Evolutionary conservation across 2,113 vertebrate species (phyloP).

Genomic region (Patagioenas fasciata): DNA sequence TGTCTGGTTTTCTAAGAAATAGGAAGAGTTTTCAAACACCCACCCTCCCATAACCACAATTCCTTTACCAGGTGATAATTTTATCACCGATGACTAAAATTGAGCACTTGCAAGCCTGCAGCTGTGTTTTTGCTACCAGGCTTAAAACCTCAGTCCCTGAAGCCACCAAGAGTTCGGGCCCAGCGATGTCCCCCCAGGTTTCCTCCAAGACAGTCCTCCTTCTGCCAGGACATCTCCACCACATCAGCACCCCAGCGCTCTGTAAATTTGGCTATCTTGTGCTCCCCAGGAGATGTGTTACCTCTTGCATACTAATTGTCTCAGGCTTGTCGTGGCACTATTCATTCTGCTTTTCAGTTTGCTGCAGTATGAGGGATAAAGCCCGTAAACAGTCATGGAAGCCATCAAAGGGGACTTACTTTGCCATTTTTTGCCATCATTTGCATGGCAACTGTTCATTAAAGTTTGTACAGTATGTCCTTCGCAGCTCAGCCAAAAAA

Average conservation of each 20-base stretch:
- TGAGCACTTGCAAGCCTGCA: background rate
- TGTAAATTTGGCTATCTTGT: rapidly evolving
- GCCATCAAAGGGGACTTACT: background rate
- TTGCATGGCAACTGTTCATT: background rate
- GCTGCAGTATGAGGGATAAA: background rate
- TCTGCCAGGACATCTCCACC: background rate
- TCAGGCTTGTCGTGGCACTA: no score
- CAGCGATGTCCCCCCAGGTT: rapidly evolving
- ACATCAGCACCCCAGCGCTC: background rate
- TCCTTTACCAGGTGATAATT: background rate
- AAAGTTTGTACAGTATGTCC: background rate
- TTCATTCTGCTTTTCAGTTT: background rate
- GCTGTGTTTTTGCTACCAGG: background rate
- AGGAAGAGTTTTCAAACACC: background rate
- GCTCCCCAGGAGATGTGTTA: background rate
- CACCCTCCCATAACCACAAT: background rate
- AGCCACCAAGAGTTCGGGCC: background rate
- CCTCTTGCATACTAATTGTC: background rate
- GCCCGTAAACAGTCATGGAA: background rate
- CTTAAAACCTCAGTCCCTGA: background rate
- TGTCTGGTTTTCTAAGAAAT: constrained; percentile 4
- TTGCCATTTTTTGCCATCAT: background rate
- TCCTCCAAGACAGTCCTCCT: background rate
- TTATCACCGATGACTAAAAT: background rate
- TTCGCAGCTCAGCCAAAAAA: background rate